These are phyloP conservation scores for Hucho hucho DNA, from an alignment of 2,113 vertebrate species.

Conservation along the genomic window DNA sequence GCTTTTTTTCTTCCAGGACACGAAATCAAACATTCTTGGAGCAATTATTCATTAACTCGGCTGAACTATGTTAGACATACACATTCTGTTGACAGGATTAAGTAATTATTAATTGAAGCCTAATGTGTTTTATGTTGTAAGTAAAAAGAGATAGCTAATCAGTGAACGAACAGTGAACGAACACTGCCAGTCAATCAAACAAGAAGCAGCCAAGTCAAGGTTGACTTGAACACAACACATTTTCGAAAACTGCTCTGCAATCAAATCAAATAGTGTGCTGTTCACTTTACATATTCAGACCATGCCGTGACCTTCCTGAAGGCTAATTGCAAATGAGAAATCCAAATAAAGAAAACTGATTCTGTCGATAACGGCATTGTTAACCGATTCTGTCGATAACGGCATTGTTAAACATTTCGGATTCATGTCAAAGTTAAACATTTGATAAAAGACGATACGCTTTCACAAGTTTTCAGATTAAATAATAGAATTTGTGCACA, in stretches of 20 bases:
- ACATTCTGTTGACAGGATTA: slow-evolving; percentile 24
- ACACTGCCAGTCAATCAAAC: not conserved
- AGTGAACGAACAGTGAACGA: not conserved
- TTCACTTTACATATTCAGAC: not conserved
- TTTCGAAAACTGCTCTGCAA: not conserved
- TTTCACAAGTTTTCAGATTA: not conserved
- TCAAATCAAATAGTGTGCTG: not conserved
- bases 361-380: not conserved
- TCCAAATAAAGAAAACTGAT: not conserved
- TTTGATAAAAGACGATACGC: not conserved
- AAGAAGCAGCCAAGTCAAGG: not conserved
- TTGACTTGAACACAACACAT: not conserved
- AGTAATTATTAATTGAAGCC: slow-evolving; percentile 1
- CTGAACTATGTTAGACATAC: slow-evolving; percentile 23
- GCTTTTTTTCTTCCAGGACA: not conserved
- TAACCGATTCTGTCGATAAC: not conserved
- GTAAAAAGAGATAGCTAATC: not conserved
- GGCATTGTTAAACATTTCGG: not conserved
- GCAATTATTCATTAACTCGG: slow-evolving; percentile 31
- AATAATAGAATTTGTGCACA: not conserved
- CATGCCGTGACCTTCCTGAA: not conserved
- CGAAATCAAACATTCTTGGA: not conserved
- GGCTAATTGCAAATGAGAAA: slow-evolving; percentile 1
- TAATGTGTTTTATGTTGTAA: not conserved
- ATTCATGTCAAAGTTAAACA: not conserved